A percentile compares a stretch with the other conserved stretches of the same genome.
Evolutionary conservation across 2,797 vertebrate genomes (phyloP).

Genomic region (Gobionotothen gibberifrons): DNA sequence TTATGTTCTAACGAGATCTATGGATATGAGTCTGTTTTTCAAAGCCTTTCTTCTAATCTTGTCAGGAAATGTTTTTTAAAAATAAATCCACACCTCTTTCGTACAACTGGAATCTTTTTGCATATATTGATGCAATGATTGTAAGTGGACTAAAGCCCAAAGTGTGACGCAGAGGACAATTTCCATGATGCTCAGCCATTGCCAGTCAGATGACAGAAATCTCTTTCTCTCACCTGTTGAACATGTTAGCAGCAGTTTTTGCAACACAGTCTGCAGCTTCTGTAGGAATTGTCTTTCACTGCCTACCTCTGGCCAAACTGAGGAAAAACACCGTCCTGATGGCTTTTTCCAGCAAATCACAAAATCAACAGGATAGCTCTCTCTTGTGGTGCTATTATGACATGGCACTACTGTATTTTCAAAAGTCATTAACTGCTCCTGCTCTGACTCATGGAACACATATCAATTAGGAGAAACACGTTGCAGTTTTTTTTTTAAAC

Average conservation of each 20-base stretch:
- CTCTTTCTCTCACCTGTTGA: constrained; percentile 42
- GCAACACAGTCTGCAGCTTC: neutral
- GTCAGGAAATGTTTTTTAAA: constrained; percentile 15
- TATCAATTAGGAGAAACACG: no score
- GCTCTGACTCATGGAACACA: neutral
- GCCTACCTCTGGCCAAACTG: constrained; percentile 42
- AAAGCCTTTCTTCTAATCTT: no score
- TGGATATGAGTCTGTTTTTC: neutral
- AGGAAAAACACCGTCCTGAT: neutral
- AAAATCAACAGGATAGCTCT: constrained; percentile 20
- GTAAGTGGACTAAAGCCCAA: neutral
- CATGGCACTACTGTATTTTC: neutral
- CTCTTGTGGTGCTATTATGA: constrained; percentile 37
- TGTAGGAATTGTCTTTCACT: constrained; percentile 12
- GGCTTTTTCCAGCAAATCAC: neutral
- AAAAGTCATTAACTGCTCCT: neutral
- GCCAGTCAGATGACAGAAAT: neutral
- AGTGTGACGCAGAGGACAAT: neutral
- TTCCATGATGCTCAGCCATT: constrained; percentile 13
- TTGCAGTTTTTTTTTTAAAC: no score
- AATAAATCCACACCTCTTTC: neutral
- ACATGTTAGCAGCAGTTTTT: constrained; percentile 8
- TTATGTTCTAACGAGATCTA: constrained; percentile 3
- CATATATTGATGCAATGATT: neutral
- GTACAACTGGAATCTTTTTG: neutral